Percentiles rank a stretch among this genome's conserved stretches.
phyloP scores from a whole-genome alignment of 2,888 invertebrate species.

The Mesorhabditis belari region DNA sequence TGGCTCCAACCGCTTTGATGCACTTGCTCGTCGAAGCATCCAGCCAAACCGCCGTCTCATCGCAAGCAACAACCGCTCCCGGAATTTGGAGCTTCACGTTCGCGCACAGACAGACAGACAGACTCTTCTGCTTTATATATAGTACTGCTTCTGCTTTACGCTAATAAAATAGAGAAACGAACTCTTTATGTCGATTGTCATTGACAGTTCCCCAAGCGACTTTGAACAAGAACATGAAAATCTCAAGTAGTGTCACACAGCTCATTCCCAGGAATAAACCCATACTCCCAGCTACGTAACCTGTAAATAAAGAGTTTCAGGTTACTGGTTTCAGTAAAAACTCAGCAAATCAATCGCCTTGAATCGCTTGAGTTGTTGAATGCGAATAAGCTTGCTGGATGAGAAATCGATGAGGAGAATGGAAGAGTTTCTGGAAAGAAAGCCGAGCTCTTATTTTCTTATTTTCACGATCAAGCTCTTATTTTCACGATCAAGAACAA shows the following conservation, averaged over 20 bases:
- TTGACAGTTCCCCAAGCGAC: conserved; percentile 34
- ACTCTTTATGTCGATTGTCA: conserved; percentile 2
- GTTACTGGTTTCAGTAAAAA: not conserved
- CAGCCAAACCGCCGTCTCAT: no score
- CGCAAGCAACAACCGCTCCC: no score
- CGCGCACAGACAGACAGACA: no score
- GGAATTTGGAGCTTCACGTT: no score
- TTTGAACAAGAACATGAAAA: conserved; percentile 37
- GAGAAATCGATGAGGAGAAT: not conserved
- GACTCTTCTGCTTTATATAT: no score
- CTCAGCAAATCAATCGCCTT: not conserved
- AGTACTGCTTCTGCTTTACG: no score
- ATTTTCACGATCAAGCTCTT: no score
- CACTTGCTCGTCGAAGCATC: no score
- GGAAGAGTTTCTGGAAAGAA: not conserved
- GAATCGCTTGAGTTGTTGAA: not conserved
- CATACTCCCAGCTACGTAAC: conserved; percentile 37
- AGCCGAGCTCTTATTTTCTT: no score
- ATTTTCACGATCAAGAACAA: no score
- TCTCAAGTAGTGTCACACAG: conserved; percentile 35
- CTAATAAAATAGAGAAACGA: not conserved
- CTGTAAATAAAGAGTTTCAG: conserved; percentile 9
- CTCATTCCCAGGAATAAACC: conserved; percentile 42
- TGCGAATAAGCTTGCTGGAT: not conserved
- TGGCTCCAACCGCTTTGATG: no score